Conservation (phyloP, 2,888 invertebrate genomes). For the Alsophila aescularia region DNA sequence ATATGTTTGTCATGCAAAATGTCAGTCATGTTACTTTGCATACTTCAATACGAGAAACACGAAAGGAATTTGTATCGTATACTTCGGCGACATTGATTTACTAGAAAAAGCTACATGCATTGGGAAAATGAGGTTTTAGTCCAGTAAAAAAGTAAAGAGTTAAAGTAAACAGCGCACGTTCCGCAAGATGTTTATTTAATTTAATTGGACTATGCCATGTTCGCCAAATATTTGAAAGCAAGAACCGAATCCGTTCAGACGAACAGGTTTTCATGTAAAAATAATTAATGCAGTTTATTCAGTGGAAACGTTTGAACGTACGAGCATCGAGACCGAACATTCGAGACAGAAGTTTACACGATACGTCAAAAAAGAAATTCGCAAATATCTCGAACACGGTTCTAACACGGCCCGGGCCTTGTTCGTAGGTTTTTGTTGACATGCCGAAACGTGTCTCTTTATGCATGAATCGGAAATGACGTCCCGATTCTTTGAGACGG, state of each 20-base stretch:
- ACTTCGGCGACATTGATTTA: too few relatives aligned
- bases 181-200: conserved; percentile 3
- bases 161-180: conserved; percentile 13
- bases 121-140: too few relatives aligned
- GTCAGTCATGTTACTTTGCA: too few relatives aligned
- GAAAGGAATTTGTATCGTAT: too few relatives aligned
- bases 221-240: conserved; percentile 8
- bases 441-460: conserved; percentile 60
- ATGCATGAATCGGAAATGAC: conserved; percentile 61
- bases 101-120: too few relatives aligned
- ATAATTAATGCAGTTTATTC: conserved; percentile 25
- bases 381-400: conserved; percentile 42
- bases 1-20: too few relatives aligned
- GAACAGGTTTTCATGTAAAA: conserved; percentile 14
- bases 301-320: conserved; percentile 1
- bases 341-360: conserved; percentile 14
- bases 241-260: conserved; percentile 11
- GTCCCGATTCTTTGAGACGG: conserved; percentile 41
- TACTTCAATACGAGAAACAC: too few relatives aligned
- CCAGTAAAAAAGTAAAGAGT: neutral
- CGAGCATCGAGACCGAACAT: conserved; percentile 1
- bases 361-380: conserved; percentile 21
- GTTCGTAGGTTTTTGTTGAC: conserved; percentile 53
- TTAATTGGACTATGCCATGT: conserved; percentile 6
- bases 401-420: conserved; percentile 54